phyloP scores from a whole-genome alignment of 2,113 vertebrate species.

The Tupaia tana region DNA sequence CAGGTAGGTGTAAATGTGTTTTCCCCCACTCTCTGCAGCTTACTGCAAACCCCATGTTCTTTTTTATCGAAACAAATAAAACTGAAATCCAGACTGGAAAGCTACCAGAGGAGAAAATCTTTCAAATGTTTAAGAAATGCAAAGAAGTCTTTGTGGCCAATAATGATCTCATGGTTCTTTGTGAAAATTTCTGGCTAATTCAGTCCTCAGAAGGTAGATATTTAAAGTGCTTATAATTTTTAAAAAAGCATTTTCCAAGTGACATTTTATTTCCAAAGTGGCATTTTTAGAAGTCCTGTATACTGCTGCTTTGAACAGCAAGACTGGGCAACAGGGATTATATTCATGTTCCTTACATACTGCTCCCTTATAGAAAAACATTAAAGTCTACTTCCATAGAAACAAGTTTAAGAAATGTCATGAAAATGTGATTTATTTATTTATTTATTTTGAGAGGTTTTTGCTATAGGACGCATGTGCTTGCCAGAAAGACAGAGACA shows the following conservation, averaged over 20 bases:
- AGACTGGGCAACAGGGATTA: background rate
- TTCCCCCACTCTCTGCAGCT: constrained; percentile 21
- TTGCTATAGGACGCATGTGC: too few species aligned
- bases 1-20: constrained; percentile 89
- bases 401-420: constrained; percentile 18
- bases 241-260: constrained; percentile 36
- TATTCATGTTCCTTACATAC: background rate
- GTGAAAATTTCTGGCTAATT: constrained; percentile 26
- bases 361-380: background rate
- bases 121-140: constrained; percentile 46
- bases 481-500: too few species aligned
- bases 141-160: constrained; percentile 28
- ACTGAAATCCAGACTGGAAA: constrained; percentile 52
- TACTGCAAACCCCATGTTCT: constrained; percentile 39
- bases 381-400: background rate
- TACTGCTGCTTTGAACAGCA: background rate
- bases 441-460: too few species aligned
- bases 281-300: background rate
- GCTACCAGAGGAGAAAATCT: background rate
- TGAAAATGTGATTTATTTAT: background rate
- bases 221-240: background rate
- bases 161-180: constrained; percentile 55
- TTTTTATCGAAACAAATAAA: constrained; percentile 19
- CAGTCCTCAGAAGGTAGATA: background rate
- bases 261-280: constrained; percentile 4